phyloP scores from a whole-genome alignment of 2,113 vertebrate species.

The Hepsetus odoe region DNA sequence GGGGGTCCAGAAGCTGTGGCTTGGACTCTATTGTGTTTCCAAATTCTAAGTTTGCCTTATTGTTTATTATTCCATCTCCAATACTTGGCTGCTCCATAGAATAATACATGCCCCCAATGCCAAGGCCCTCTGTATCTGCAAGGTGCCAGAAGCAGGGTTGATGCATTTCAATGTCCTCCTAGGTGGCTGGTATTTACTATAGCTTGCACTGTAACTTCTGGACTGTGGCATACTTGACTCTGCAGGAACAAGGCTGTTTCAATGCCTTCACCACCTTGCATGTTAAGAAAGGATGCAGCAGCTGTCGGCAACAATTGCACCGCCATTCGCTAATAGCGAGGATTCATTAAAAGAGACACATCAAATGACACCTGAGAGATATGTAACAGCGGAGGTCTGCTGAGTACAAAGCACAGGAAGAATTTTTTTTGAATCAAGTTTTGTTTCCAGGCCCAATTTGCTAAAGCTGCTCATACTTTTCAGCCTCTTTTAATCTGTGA shows the following conservation, averaged over 20 bases:
- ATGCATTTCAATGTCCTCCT: slow-evolving; percentile 31
- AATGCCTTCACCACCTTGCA: slow-evolving; percentile 32
- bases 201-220: slow-evolving; percentile 24
- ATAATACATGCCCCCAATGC: slow-evolving; percentile 2
- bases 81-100: background rate
- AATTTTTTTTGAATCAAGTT: slow-evolving; percentile 52
- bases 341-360: slow-evolving; percentile 56
- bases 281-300: slow-evolving; percentile 61
- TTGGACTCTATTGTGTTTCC: slow-evolving; percentile 30
- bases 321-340: slow-evolving; percentile 53
- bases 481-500: slow-evolving; percentile 84
- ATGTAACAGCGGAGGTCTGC: background rate
- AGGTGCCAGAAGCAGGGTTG: slow-evolving; percentile 17
- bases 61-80: slow-evolving; percentile 34
- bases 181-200: background rate
- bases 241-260: background rate
- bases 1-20: slow-evolving; percentile 6
- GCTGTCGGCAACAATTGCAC: slow-evolving; percentile 59
- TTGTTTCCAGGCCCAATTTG: slow-evolving; percentile 68
- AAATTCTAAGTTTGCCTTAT: slow-evolving; percentile 30
- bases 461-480: slow-evolving; percentile 81
- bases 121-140: slow-evolving; percentile 33
- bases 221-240: slow-evolving; percentile 12
- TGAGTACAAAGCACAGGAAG: slow-evolving; percentile 47
- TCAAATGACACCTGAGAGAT: slow-evolving; percentile 46